Conservation (phyloP, 2,888 invertebrate genomes). For the Xestia xanthographa region DNA sequence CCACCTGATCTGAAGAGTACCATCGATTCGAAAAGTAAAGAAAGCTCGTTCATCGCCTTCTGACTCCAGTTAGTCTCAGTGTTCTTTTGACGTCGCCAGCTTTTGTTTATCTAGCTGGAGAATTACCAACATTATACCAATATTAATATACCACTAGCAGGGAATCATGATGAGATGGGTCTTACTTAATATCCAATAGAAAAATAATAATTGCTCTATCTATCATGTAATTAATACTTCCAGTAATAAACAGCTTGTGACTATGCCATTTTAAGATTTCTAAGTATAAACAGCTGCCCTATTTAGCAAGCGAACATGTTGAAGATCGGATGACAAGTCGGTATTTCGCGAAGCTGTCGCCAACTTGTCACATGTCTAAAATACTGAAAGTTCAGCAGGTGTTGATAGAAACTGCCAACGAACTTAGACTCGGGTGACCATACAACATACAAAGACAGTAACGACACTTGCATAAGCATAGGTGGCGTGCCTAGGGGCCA, state of each 20-base stretch:
- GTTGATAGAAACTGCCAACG: conserved; percentile 15
- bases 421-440: neutral
- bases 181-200: neutral
- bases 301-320: conserved; percentile 26
- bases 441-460: neutral
- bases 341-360: conserved; percentile 40
- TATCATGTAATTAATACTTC: neutral
- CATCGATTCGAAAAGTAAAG: neutral
- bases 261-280: neutral
- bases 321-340: conserved; percentile 20
- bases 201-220: neutral
- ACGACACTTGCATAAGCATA: neutral
- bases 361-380: conserved; percentile 36
- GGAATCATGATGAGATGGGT: neutral
- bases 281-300: conserved; percentile 34
- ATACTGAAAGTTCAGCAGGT: conserved; percentile 26
- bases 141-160: neutral
- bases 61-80: neutral
- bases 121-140: neutral
- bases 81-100: neutral
- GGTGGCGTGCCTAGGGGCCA: neutral
- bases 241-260: neutral
- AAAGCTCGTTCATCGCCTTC: neutral
- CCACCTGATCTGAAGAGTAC: neutral
- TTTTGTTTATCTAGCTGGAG: neutral